These are phyloP conservation scores for Sminthurides aquaticus DNA, from an alignment of 2,888 invertebrate species.

Conservation along the genomic window DNA sequence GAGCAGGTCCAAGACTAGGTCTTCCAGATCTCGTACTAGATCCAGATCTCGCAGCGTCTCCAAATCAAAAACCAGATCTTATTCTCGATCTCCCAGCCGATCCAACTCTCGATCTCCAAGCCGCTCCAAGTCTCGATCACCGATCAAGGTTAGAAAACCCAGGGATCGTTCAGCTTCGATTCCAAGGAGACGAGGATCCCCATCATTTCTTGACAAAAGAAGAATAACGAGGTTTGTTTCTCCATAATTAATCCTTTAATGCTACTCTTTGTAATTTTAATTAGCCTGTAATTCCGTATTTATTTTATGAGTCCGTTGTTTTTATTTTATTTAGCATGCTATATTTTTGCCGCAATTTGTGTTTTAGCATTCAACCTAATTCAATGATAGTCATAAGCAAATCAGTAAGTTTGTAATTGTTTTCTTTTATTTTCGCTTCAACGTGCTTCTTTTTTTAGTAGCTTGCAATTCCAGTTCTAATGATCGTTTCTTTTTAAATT, in stretches of 20 bases:
- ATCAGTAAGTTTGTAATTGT: too few species aligned
- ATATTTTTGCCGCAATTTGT: background rate
- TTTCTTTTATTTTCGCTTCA: background rate
- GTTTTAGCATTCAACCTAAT: background rate
- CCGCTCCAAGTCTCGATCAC: slow-evolving; percentile 20
- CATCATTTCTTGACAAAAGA: slow-evolving; percentile 84
- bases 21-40: slow-evolving; percentile 21
- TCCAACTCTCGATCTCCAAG: slow-evolving; percentile 27
- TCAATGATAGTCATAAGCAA: too few species aligned
- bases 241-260: too few species aligned
- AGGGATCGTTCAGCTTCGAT: slow-evolving; percentile 77
- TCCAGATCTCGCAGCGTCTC: slow-evolving; percentile 5
- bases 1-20: background rate
- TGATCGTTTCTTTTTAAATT: background rate
- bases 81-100: slow-evolving; percentile 32
- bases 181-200: slow-evolving; percentile 83
- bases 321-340: slow-evolving; percentile 8
- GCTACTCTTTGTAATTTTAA: too few species aligned
- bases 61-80: slow-evolving; percentile 18
- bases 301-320: slow-evolving; percentile 5
- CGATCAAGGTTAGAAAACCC: slow-evolving; percentile 20
- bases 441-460: background rate
- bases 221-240: slow-evolving; percentile 79
- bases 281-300: too few species aligned
- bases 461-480: background rate